These are phyloP conservation scores for Scartelaos histophorus DNA, from an alignment of 2,113 vertebrate species.

Conservation along the genomic window DNA sequence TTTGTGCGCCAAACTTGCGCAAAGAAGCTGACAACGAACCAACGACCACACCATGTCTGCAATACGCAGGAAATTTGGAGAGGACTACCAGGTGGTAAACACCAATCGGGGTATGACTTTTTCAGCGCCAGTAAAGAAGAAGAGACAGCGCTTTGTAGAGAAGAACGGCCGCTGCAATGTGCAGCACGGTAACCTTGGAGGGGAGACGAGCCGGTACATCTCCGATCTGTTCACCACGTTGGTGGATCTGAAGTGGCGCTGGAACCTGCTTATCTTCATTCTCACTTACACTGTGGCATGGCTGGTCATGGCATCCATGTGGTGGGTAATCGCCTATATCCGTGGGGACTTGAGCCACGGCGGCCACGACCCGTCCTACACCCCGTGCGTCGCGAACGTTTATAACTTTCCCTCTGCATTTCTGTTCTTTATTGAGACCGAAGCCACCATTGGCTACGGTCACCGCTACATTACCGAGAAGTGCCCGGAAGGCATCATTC, in stretches of 20 bases:
- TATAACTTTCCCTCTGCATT: slow-evolving; percentile 91
- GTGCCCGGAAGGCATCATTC: slow-evolving; percentile 86
- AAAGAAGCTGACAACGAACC: slow-evolving; percentile 38
- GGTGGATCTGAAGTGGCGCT: slow-evolving; percentile 91
- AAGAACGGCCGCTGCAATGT: slow-evolving; percentile 91
- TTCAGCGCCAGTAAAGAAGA: slow-evolving; percentile 77
- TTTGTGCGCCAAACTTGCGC: slow-evolving; percentile 51
- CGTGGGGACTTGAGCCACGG: slow-evolving; percentile 81
- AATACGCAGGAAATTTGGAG: slow-evolving; percentile 82
- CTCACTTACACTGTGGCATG: slow-evolving; percentile 88
- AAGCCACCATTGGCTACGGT: slow-evolving; percentile 88
- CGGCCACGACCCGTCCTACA: slow-evolving; percentile 77
- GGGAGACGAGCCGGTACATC: slow-evolving; percentile 85
- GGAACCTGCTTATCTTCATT: slow-evolving; percentile 88
- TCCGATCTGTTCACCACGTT: slow-evolving; percentile 88
- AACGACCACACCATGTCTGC: slow-evolving; percentile 73
- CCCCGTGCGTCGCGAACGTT: slow-evolving; percentile 86
- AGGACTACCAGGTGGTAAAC: slow-evolving; percentile 84
- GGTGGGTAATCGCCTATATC: slow-evolving; percentile 88
- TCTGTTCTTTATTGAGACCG: slow-evolving; percentile 89
- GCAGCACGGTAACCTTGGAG: slow-evolving; percentile 87
- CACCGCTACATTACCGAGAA: slow-evolving; percentile 87
- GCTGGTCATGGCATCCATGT: slow-evolving; percentile 90
- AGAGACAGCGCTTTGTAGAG: slow-evolving; percentile 87
- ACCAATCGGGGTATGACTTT: slow-evolving; percentile 63